Evolutionary conservation across 2,888 invertebrate genomes (phyloP).

Genomic region (Prosopocoilus inquinatus): DNA sequence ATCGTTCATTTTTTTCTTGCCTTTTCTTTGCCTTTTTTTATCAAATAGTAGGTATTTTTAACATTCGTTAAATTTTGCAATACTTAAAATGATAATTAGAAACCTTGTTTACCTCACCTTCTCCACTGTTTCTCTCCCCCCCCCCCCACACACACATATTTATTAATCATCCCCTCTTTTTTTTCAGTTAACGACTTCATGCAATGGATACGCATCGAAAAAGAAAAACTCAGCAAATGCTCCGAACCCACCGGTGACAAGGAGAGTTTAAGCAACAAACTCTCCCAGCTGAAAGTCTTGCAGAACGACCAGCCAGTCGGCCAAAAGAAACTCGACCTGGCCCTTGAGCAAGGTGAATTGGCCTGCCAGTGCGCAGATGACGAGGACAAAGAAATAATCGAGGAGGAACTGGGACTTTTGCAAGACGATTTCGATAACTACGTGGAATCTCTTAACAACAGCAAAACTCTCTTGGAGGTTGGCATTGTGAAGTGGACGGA

Average conservation of each 20-base stretch:
- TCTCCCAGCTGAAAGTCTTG: constrained; percentile 80
- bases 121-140: too few species aligned
- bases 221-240: constrained; percentile 86
- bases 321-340: constrained; percentile 77
- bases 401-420: constrained; percentile 85
- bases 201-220: constrained; percentile 88
- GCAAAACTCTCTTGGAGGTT: constrained; percentile 78
- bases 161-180: not conserved
- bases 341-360: constrained; percentile 79
- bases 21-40: too few species aligned
- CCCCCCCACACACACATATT: too few species aligned
- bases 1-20: too few species aligned
- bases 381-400: constrained; percentile 86
- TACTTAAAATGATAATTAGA: too few species aligned
- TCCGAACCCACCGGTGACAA: constrained; percentile 91
- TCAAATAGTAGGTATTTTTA: too few species aligned
- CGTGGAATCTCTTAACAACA: constrained; percentile 74
- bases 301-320: constrained; percentile 82
- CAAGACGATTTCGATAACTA: constrained; percentile 86
- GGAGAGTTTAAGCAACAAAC: constrained; percentile 81
- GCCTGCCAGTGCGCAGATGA: constrained; percentile 83
- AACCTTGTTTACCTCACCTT: too few species aligned
- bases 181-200: constrained; percentile 70
- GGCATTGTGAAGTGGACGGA: constrained; percentile 94
- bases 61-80: too few species aligned